Base-by-base conservation (phyloP, 1,140 invertebrate species). In the Atta texana region DNA sequence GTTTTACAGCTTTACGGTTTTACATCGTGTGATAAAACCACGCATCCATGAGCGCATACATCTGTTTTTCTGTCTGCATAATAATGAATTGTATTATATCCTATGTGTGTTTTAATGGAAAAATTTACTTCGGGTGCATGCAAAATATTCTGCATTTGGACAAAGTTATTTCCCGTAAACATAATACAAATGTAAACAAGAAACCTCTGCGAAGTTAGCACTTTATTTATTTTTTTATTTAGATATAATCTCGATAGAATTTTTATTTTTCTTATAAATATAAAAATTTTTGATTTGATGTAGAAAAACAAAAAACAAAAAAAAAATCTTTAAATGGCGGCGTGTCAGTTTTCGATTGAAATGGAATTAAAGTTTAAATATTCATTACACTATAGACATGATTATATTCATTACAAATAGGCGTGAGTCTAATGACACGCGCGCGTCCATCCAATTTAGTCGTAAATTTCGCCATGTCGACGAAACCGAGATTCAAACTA, bases 361-460 rank as follows among this genome's bases (percentile, higher is more conserved):
- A 81, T 80, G 7, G 14, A 51, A 51, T 51, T 51, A 51, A 51
- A 21, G 14, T 69, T 69, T 55, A 68, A 69, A 55, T 57, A 21
- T 59, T 44, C 34, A 18, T 31, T 59, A 24, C 39, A 28, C 24
- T 8, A 21, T 8, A 18, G 39, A 14, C 34, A 10, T 39, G 75
- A n/a, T 21, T 75, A 55, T n/a, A 77, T 44, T 69, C 3, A 16
- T 80, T 69, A 68, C 63, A 31, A 24, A 69, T 69, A 51, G 76
- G 12, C 28, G 76, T n/a, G 14, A 69, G 64, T 55, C 49, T 34
- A 44, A 69, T 63, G 75, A 49, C 71, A 74, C 24, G 34, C 34
- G 34, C 7, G 34, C 34, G 57, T 77, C 18, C 16, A 12, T 61
- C 34, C 57, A 66, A 81, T 34, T 53, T 75, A n/a, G 21, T 57